A percentile compares a stretch with the other conserved stretches of the same genome.
phyloP scores from a whole-genome alignment of 1,140 invertebrate genomes.

The Cydia amplana region DNA sequence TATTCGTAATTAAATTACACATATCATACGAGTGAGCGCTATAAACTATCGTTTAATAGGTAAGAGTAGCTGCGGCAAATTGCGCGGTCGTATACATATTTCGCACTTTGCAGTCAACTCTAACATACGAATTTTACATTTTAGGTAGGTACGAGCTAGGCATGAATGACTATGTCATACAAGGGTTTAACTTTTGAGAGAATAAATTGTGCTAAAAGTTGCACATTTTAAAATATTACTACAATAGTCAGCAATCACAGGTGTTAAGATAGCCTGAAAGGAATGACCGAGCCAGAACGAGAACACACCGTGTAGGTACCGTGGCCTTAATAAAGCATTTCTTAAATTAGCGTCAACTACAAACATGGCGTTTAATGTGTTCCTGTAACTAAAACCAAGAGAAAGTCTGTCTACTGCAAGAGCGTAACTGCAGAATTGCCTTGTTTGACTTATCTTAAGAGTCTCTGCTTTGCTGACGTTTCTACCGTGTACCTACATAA shows the following conservation, averaged over 20 bases:
- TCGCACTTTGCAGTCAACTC: too few relatives aligned
- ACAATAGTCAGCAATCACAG: background rate
- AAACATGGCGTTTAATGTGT: conserved; percentile 23
- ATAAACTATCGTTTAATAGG: too few relatives aligned
- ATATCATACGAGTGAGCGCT: too few relatives aligned
- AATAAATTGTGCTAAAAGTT: background rate
- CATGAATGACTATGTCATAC: too few relatives aligned
- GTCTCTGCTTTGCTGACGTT: background rate
- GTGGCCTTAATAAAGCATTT: conserved; percentile 22
- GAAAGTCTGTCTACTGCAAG: conserved; percentile 7
- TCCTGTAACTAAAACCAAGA: conserved; percentile 25
- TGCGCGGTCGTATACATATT: too few relatives aligned
- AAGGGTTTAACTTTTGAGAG: too few relatives aligned
- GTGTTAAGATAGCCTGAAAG: background rate
- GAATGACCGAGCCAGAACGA: conserved; percentile 1
- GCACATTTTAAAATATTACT: background rate
- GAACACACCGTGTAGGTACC: background rate
- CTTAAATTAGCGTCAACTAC: conserved; percentile 18
- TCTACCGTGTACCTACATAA: background rate
- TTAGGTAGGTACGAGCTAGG: too few relatives aligned
- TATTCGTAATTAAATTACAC: too few relatives aligned
- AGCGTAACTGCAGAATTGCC: conserved; percentile 10
- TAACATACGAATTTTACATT: too few relatives aligned
- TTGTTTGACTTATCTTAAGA: background rate
- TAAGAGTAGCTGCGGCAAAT: too few relatives aligned